phyloP scores from a whole-genome alignment of 2,888 invertebrate genomes.

The Sarcophaga caerulescens region DNA sequence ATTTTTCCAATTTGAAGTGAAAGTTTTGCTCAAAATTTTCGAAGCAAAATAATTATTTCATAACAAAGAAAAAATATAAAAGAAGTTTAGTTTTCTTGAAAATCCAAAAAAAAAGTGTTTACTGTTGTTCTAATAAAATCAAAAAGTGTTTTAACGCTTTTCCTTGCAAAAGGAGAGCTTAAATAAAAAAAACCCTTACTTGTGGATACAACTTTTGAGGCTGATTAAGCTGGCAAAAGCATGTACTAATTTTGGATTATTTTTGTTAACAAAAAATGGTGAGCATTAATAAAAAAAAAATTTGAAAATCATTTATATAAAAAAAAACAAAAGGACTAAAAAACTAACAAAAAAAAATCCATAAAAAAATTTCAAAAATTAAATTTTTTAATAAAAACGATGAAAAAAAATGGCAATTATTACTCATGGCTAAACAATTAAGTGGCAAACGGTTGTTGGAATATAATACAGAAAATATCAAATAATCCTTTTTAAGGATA shows the following conservation, averaged over 20 bases:
- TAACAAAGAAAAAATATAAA: conserved; percentile 16
- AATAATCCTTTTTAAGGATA: too few species aligned
- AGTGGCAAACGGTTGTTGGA: too few species aligned
- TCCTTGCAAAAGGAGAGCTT: background rate
- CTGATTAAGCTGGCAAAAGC: conserved; percentile 65
- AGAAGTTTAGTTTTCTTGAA: conserved; percentile 45
- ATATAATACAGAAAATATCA: too few species aligned
- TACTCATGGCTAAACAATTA: too few species aligned
- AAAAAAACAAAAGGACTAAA: background rate
- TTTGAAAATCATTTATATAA: background rate
- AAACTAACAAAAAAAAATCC: background rate
- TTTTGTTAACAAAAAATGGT: conserved; percentile 67
- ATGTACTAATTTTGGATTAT: conserved; percentile 67
- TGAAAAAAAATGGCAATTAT: too few species aligned
- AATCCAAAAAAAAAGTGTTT: conserved; percentile 49
- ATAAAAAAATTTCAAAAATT: too few species aligned
- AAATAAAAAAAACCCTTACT: conserved; percentile 21
- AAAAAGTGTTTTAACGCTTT: conserved; percentile 44
- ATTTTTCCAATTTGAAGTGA: conserved; percentile 56
- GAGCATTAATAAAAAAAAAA: conserved; percentile 39
- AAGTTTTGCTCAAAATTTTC: conserved; percentile 53
- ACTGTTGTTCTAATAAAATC: background rate
- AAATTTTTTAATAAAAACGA: too few species aligned
- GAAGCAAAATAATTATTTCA: background rate
- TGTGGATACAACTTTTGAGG: conserved; percentile 60